These are phyloP conservation scores for Eretmochelys imbricata DNA, from an alignment of 2,113 vertebrate genomes.

Conservation along the genomic window DNA sequence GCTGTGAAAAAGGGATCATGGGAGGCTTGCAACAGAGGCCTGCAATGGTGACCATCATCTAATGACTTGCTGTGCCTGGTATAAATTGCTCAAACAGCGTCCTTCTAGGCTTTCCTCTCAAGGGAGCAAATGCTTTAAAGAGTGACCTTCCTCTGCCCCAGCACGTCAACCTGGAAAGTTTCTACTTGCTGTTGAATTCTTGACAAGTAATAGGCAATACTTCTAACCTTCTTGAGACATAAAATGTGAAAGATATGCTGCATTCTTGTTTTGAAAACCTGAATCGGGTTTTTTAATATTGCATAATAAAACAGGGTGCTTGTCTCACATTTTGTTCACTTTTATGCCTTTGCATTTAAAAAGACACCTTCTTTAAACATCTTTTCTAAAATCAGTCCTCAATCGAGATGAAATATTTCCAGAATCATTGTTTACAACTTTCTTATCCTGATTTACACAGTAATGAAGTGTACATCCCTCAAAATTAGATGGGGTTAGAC, in stretches of 20 bases:
- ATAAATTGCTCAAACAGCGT: slow-evolving; percentile 77
- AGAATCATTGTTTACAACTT: background rate
- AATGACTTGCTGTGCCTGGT: slow-evolving; percentile 68
- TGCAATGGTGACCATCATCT: slow-evolving; percentile 40
- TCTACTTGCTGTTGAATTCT: slow-evolving; percentile 74
- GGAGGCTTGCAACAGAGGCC: slow-evolving; percentile 50
- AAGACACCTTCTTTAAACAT: background rate
- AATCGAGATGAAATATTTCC: background rate
- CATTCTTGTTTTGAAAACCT: slow-evolving; percentile 15
- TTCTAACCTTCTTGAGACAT: slow-evolving; percentile 67
- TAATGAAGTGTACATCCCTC: background rate
- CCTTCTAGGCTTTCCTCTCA: slow-evolving; percentile 76
- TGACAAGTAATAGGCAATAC: slow-evolving; percentile 72
- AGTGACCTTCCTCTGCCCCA: slow-evolving; percentile 73
- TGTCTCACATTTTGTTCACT: background rate
- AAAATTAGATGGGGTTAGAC: background rate
- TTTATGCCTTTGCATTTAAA: background rate
- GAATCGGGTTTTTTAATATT: slow-evolving; percentile 11
- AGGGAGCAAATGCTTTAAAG: slow-evolving; percentile 74
- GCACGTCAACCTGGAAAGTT: slow-evolving; percentile 71
- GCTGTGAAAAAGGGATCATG: slow-evolving; percentile 53
- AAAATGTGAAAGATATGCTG: slow-evolving; percentile 49
- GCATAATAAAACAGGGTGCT: background rate
- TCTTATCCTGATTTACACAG: background rate
- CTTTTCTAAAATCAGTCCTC: background rate